Evolutionary conservation across 2,797 vertebrate species (phyloP).

Genomic region (Trachops cirrhosus): DNA sequence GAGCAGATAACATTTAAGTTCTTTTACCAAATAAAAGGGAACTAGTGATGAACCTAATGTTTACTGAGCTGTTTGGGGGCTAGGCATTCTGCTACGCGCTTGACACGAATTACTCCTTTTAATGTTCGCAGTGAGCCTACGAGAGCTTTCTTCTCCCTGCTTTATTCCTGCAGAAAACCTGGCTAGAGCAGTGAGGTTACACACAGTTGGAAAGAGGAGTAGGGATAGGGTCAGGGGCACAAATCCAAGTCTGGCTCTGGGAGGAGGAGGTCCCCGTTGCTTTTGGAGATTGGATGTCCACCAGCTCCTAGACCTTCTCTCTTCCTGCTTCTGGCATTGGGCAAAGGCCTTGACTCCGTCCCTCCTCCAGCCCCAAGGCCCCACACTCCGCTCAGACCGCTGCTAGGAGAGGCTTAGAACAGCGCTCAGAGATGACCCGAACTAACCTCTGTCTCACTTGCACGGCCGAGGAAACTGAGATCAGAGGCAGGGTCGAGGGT

Average conservation of each 20-base stretch:
- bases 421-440: neutral
- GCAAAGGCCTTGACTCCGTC: neutral
- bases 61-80: neutral
- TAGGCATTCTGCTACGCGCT: neutral
- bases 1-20: neutral
- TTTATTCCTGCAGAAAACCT: neutral
- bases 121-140: neutral
- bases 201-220: neutral
- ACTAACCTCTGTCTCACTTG: neutral
- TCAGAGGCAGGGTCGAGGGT: neutral
- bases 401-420: neutral
- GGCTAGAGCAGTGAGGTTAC: neutral
- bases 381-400: neutral
- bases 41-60: neutral
- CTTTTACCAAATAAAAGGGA: neutral
- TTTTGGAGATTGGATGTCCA: neutral
- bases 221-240: neutral
- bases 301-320: neutral
- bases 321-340: fast-evolving
- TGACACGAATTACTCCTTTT: neutral
- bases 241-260: neutral
- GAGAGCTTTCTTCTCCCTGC: neutral
- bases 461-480: neutral
- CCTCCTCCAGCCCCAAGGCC: neutral
- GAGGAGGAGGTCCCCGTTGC: neutral